A percentile compares a stretch with the other conserved stretches of the same genome.
Conservation (phyloP, 2,113 vertebrate species). For the Agelaius phoeniceus region DNA sequence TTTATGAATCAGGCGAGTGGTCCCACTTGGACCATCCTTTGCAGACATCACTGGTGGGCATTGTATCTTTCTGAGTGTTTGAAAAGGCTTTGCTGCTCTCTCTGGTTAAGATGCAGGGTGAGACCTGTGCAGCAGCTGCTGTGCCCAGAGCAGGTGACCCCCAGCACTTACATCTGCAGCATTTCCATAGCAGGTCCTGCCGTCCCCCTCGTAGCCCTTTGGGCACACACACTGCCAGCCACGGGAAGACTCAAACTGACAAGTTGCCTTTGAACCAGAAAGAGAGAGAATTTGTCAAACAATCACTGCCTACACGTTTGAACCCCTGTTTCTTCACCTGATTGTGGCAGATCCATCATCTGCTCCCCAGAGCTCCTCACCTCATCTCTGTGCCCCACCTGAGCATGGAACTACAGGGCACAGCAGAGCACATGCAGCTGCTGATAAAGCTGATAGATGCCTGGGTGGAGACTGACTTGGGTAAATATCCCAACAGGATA, state of each 20-base stretch:
- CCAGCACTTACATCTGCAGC: constrained; percentile 77
- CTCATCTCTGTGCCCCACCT: background rate
- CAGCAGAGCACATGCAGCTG: background rate
- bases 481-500: background rate
- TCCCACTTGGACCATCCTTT: background rate
- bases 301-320: background rate
- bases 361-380: background rate
- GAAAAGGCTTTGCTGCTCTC: background rate
- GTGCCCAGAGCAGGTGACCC: background rate
- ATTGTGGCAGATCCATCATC: background rate
- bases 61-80: background rate
- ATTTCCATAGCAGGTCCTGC: constrained; percentile 84
- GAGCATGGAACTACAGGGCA: background rate
- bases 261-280: constrained; percentile 73
- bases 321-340: background rate
- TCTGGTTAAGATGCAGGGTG: background rate
- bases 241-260: constrained; percentile 57
- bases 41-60: background rate
- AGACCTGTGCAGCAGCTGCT: background rate
- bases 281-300: background rate
- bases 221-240: constrained; percentile 87
- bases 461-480: too few species aligned
- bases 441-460: background rate
- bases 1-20: background rate
- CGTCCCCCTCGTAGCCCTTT: constrained; percentile 81